Evolutionary conservation across 2,888 invertebrate genomes (phyloP).

Genomic region (Zygaena filipendulae): DNA sequence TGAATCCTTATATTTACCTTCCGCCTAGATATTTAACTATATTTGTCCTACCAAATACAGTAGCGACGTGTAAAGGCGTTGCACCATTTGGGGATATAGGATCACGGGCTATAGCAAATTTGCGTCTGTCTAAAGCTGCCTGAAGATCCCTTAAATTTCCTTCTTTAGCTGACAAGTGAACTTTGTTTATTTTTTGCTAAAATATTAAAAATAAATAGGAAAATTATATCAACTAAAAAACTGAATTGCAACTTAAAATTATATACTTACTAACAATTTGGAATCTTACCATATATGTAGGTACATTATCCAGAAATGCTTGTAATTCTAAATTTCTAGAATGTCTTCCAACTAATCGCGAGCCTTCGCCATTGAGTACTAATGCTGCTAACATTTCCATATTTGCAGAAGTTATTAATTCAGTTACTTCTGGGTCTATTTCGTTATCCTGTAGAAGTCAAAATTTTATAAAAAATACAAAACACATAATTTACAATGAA

Average conservation of each 20-base stretch:
- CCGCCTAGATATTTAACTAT: slow-evolving; percentile 74
- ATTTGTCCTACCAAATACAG: slow-evolving; percentile 85
- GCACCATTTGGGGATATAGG: slow-evolving; percentile 84
- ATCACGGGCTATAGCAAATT: slow-evolving; percentile 91
- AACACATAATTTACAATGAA: too few species aligned
- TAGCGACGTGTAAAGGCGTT: slow-evolving; percentile 88
- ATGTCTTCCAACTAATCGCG: slow-evolving; percentile 75
- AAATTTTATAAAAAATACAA: too few species aligned
- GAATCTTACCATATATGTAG: slow-evolving; percentile 89
- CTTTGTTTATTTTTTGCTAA: slow-evolving; percentile 89
- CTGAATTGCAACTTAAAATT: too few species aligned
- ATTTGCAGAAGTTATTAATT: slow-evolving; percentile 78
- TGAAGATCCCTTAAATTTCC: slow-evolving; percentile 88
- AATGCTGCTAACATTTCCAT: slow-evolving; percentile 91
- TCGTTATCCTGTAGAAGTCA: slow-evolving; percentile 45
- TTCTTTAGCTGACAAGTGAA: slow-evolving; percentile 86
- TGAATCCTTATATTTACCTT: slow-evolving; percentile 28
- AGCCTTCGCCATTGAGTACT: slow-evolving; percentile 89
- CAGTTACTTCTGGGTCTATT: slow-evolving; percentile 73
- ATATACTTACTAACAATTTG: too few species aligned
- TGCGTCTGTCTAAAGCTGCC: slow-evolving; percentile 86
- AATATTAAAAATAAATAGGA: slow-evolving; percentile 18
- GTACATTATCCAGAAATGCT: slow-evolving; percentile 88
- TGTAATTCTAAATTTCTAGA: slow-evolving; percentile 83
- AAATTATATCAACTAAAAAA: not conserved